A percentile compares a stretch with the other conserved stretches of the same genome.
phyloP scores from a whole-genome alignment of 2,797 vertebrate genomes.

The Sardinella longiceps region DNA sequence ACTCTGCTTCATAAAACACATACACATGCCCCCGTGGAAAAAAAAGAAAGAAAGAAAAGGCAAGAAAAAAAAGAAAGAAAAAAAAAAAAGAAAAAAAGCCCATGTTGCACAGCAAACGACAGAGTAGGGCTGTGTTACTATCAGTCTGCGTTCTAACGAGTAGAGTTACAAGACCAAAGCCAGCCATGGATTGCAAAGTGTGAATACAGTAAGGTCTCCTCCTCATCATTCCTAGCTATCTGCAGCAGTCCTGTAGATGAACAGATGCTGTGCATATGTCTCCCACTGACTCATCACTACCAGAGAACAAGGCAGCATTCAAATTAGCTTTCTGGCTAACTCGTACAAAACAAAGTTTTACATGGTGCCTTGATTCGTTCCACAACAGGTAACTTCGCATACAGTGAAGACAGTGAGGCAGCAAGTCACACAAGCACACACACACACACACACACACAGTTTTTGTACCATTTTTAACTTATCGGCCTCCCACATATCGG shows the following conservation, averaged over 20 bases:
- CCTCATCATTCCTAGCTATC: not conserved
- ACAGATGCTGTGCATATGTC: not conserved
- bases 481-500: no score
- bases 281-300: not conserved
- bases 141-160: not conserved
- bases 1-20: not conserved
- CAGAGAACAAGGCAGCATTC: no score
- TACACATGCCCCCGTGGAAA: not conserved
- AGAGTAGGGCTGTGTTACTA: not conserved
- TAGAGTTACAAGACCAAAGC: not conserved
- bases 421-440: no score
- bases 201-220: not conserved
- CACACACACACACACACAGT: no score
- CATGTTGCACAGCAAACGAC: not conserved
- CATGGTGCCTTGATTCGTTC: no score
- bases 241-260: not conserved
- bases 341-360: no score
- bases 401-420: no score
- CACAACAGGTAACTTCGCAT: no score
- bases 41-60: not conserved
- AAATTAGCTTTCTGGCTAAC: no score
- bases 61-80: not conserved
- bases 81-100: not conserved
- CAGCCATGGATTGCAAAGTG: not conserved
- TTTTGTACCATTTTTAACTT: no score